Evolutionary conservation across 2,113 vertebrate species (phyloP).

Genomic region (Burhinus oedicnemus): DNA sequence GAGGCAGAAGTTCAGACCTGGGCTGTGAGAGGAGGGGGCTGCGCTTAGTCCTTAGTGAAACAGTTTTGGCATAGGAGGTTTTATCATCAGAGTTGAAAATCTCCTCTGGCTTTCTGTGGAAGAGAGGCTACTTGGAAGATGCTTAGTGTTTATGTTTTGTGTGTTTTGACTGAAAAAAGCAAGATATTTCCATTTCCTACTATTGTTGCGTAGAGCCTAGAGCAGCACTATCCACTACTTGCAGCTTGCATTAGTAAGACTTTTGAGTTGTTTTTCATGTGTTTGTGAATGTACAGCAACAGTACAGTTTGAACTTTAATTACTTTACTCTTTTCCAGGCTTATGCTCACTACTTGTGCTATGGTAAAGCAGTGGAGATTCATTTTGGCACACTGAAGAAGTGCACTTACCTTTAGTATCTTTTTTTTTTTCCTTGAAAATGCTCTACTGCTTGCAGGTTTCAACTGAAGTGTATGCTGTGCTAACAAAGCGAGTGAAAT

Average conservation of each 20-base stretch:
- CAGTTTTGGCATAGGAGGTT: neutral
- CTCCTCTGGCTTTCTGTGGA: neutral
- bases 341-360: neutral
- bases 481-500: neutral
- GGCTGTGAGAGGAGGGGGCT: neutral
- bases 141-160: neutral
- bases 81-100: neutral
- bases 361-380: neutral
- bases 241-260: neutral
- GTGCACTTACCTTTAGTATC: neutral
- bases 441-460: neutral
- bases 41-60: neutral
- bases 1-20: neutral
- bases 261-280: neutral
- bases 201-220: neutral
- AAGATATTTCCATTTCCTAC: slow-evolving; percentile 4
- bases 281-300: neutral
- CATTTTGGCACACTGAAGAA: neutral
- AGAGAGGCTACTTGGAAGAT: neutral
- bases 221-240: neutral
- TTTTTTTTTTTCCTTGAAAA: neutral
- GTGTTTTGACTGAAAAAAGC: neutral
- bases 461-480: neutral
- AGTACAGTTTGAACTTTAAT: neutral
- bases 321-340: neutral